These are phyloP conservation scores for Teleogryllus occipitalis DNA, from an alignment of 1,140 invertebrate genomes.

Conservation along the genomic window DNA sequence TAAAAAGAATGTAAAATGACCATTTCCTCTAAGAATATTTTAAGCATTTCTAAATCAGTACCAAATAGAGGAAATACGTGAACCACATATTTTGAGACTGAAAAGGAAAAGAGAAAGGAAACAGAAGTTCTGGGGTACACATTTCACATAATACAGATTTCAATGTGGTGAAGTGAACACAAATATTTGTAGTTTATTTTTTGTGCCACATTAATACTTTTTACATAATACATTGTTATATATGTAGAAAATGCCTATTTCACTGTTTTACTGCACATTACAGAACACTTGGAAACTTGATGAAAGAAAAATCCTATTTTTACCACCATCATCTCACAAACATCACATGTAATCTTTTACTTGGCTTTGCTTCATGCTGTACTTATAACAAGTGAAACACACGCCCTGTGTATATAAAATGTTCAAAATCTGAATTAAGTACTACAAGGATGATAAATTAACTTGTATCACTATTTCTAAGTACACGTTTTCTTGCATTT, in stretches of 20 bases:
- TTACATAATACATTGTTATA: slow-evolving; percentile 6
- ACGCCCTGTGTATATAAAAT: slow-evolving; percentile 1
- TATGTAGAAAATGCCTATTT: slow-evolving; percentile 5
- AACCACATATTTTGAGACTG: neutral
- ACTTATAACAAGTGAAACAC: neutral
- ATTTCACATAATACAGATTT: neutral
- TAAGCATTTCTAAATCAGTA: no score
- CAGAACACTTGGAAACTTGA: slow-evolving; percentile 4
- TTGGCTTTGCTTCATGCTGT: neutral
- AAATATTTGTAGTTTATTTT: slow-evolving; percentile 6
- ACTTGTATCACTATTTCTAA: neutral
- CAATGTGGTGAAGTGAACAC: slow-evolving; percentile 3
- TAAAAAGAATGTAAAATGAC: no score
- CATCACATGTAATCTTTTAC: neutral
- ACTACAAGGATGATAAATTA: neutral
- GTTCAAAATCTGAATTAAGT: neutral
- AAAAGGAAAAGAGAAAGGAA: neutral
- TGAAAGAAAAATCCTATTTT: slow-evolving; percentile 2
- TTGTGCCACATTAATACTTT: slow-evolving; percentile 5
- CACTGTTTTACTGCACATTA: slow-evolving; percentile 4
- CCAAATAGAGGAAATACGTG: neutral
- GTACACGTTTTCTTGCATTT: neutral
- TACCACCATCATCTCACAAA: neutral
- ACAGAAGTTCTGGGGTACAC: no score
- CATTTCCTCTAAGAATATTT: no score